phyloP scores from a whole-genome alignment of 2,797 vertebrate genomes.

The Poeciliopsis paucimaculata region DNA sequence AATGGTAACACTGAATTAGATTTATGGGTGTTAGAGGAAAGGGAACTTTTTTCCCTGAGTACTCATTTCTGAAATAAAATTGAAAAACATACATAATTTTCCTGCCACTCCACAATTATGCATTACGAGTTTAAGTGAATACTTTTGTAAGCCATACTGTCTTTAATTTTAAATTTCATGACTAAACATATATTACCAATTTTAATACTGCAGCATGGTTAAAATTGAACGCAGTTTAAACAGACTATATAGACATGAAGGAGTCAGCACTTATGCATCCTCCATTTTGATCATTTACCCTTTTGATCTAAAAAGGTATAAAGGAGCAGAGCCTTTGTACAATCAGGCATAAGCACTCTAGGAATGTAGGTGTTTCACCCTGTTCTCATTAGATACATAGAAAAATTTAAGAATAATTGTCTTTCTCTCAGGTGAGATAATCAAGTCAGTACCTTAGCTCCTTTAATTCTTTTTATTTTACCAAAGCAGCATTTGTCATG shows the following conservation, averaged over 20 bases:
- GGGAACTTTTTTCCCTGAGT: neutral
- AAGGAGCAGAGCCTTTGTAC: constrained; percentile 58
- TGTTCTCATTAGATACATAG: constrained; percentile 60
- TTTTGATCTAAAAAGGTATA: constrained; percentile 34
- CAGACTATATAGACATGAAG: neutral
- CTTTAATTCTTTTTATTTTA: constrained; percentile 57
- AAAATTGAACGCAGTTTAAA: neutral
- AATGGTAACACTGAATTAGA: neutral
- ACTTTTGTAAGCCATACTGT: neutral
- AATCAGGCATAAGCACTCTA: constrained; percentile 71
- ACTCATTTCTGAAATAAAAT: neutral
- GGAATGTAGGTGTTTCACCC: constrained; percentile 71
- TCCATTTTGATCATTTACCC: constrained; percentile 13
- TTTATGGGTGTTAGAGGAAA: neutral
- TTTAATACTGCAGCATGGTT: neutral
- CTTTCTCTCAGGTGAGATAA: constrained; percentile 16
- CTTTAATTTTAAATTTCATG: neutral
- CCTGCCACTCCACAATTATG: neutral
- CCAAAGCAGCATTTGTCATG: constrained; percentile 57
- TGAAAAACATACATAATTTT: neutral
- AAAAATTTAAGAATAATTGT: constrained; percentile 35
- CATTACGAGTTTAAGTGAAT: neutral
- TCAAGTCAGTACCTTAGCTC: constrained; percentile 33
- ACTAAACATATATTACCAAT: neutral
- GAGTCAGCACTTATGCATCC: constrained; percentile 10